Evolutionary conservation across 2,113 vertebrate genomes (phyloP), one percentile per base, ranked within the genome.

Genomic region (Plotosus lineatus): DNA sequence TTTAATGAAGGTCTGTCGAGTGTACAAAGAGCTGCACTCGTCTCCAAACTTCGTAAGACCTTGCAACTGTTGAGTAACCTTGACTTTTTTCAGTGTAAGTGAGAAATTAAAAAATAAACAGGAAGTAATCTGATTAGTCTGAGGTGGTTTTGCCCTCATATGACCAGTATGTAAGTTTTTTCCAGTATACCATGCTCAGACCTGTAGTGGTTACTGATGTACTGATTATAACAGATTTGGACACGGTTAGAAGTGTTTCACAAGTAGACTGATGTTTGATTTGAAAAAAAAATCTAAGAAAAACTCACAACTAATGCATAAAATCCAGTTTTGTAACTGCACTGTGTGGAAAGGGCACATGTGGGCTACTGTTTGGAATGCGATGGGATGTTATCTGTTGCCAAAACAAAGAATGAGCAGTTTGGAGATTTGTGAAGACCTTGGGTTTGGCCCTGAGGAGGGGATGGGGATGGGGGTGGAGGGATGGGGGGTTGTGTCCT

Each of bases 381-480:
- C 55, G 21, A 75, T 12, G 33, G 71, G 53, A 85, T 60, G 72
- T 2, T 23, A 28, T 42, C 71, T 73, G 83, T 86, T 86, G 81
- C 71, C 83, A 85, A 82, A 88, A 85, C 77, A 88, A 80, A 83
- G 46, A 56, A 44, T 82, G 51, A 79, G 71, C 77, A 74, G 48
- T 69, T 82, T 78, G 83, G 68, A 66, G 51, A 6, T 60, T 66
- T 73, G n/a, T 44, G 51, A 58, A 68, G 48, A 73, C 44, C 55
- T 84, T 78, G 75, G 72, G 78, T 65, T 75, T 78, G 33, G 44
- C 79, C 26, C 10, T 36, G 69, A 79, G 31, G n/a, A 48, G 42
- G 8, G 26, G 51, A 66, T 17, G 40, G 44, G 40, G 44, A 60
- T 48, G 36, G 75, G 66, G 31, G 51, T 48, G 6, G 36, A 58